phyloP scores from a whole-genome alignment of 2,113 vertebrate species.

The Syngnathus floridae region DNA sequence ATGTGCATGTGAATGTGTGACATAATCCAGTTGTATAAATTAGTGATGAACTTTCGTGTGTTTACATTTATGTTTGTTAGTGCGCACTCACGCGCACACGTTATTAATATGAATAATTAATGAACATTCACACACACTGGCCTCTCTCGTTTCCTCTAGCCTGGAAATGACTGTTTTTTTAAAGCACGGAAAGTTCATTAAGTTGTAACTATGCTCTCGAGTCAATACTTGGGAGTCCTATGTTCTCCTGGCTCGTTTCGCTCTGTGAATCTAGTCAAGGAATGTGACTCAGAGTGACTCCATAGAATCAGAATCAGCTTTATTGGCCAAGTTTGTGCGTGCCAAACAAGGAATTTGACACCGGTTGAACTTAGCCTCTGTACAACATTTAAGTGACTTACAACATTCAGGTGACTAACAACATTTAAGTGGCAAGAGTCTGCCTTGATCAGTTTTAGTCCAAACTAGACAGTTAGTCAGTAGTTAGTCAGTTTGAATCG shows the following conservation, averaged over 20 bases:
- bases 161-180: neutral
- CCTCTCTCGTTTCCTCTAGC: neutral
- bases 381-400: too few relatives aligned
- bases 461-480: neutral
- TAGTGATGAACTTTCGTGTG: slow-evolving; percentile 61
- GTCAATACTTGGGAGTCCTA: neutral
- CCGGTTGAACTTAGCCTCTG: too few relatives aligned
- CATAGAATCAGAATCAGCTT: too few relatives aligned
- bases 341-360: too few relatives aligned
- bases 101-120: slow-evolving; percentile 8
- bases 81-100: slow-evolving; percentile 17
- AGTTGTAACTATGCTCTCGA: neutral
- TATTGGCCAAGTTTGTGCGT: too few relatives aligned
- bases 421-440: neutral
- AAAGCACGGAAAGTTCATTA: neutral
- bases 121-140: slow-evolving; percentile 2
- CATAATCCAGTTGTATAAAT: slow-evolving; percentile 47
- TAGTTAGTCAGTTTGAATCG: neutral
- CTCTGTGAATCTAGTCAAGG: neutral
- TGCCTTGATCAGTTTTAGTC: neutral
- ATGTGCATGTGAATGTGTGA: slow-evolving; percentile 17
- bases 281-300: neutral
- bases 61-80: slow-evolving; percentile 44
- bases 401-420: too few relatives aligned
- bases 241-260: neutral